Evolutionary conservation across 1,140 invertebrate genomes (phyloP).

Genomic region (Hyles euphorbiae): DNA sequence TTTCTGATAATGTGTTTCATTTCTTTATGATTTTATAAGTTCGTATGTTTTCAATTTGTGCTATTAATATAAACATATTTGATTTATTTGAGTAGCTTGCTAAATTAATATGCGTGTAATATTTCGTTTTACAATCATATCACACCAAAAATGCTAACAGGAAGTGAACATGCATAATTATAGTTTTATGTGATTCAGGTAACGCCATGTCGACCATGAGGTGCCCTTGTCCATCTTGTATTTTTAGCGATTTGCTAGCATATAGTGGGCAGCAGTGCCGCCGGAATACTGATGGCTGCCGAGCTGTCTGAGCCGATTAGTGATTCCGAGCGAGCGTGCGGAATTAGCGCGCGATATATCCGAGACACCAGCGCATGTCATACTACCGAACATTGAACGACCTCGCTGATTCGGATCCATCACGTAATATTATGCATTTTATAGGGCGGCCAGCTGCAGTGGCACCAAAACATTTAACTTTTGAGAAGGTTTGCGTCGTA

Average conservation of each 20-base stretch:
- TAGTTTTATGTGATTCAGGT: constrained; percentile 52
- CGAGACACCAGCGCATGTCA: constrained; percentile 37
- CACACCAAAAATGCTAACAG: constrained; percentile 20
- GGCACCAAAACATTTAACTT: too few species aligned
- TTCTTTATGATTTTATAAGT: too few species aligned
- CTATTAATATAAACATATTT: too few species aligned
- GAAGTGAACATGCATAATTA: constrained; percentile 41
- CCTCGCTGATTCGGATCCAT: constrained; percentile 7
- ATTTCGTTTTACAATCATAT: too few species aligned
- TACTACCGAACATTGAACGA: constrained; percentile 13
- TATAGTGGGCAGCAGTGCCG: constrained; percentile 30
- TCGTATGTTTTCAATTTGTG: too few species aligned
- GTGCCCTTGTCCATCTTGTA: constrained; percentile 62
- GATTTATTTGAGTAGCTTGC: too few species aligned
- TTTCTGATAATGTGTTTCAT: too few species aligned
- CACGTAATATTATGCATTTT: neutral
- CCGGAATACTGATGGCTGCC: constrained; percentile 55
- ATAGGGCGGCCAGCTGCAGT: too few species aligned
- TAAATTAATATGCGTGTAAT: too few species aligned
- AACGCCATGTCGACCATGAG: constrained; percentile 60
- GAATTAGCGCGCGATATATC: constrained; percentile 65
- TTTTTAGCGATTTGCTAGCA: constrained; percentile 68
- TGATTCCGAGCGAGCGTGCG: constrained; percentile 57
- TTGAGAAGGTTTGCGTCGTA: too few species aligned
- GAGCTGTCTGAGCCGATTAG: constrained; percentile 43